Percentiles rank a stretch among this genome's conserved stretches.
Conservation (phyloP, 2,113 vertebrate genomes). For the Psittacula cyanocephala region DNA sequence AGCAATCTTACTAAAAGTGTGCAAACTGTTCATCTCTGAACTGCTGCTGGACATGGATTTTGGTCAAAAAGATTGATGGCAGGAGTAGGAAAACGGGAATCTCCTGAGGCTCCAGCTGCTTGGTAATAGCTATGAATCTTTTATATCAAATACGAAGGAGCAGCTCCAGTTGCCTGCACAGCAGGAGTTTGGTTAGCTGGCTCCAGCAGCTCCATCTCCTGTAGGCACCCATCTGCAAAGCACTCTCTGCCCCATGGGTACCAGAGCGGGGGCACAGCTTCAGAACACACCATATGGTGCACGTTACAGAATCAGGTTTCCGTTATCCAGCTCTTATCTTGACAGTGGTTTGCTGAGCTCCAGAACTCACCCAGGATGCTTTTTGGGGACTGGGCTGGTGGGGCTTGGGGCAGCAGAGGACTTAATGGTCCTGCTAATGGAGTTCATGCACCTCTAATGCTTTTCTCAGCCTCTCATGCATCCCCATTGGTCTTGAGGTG, state of each 20-base stretch:
- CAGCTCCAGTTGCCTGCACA: not conserved
- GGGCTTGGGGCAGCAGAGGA: not conserved
- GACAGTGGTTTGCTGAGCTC: not conserved
- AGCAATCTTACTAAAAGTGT: not conserved
- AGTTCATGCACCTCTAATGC: not conserved
- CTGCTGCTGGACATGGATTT: not conserved
- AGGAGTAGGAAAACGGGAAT: not conserved
- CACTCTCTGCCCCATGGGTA: not conserved
- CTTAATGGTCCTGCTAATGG: not conserved
- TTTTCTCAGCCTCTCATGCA: not conserved
- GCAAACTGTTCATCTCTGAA: not conserved
- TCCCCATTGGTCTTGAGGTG: accelerated
- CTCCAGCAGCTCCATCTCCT: not conserved
- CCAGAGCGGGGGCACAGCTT: not conserved
- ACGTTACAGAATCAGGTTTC: not conserved
- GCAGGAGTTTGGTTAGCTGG: not conserved
- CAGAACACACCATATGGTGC: accelerated
- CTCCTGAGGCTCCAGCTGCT: not conserved
- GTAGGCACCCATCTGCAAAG: not conserved
- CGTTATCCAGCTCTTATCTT: not conserved
- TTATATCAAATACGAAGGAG: not conserved
- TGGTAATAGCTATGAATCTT: not conserved
- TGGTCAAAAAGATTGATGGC: not conserved
- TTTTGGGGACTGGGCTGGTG: not conserved
- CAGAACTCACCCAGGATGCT: not conserved